These are phyloP conservation scores for Morone chrysops DNA, from an alignment of 2,113 vertebrate species.

Conservation along the genomic window DNA sequence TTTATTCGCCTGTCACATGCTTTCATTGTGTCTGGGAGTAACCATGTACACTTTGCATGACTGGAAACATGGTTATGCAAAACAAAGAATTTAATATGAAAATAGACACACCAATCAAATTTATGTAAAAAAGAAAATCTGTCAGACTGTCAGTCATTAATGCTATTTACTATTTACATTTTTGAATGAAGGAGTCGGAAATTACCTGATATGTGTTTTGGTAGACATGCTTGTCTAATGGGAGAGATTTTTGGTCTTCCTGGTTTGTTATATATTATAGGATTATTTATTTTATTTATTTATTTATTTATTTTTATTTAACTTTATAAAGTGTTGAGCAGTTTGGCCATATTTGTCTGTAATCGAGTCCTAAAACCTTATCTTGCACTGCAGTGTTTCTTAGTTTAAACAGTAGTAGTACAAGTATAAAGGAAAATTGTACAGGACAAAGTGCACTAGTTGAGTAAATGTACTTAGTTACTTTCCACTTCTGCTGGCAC, in stretches of 20 bases:
- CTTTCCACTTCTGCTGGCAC: not conserved
- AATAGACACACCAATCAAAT: not conserved
- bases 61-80: slow-evolving; percentile 1
- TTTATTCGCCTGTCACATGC: not conserved
- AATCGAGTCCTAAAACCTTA: not conserved
- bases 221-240: no score
- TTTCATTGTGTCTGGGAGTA: not conserved
- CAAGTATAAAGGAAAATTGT: not conserved
- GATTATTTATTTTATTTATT: no score
- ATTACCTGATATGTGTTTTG: no score
- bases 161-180: not conserved
- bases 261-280: not conserved
- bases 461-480: not conserved
- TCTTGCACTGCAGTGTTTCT: not conserved
- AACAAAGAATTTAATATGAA: slow-evolving; percentile 5
- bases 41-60: not conserved
- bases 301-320: no score
- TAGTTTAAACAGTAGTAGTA: not conserved
- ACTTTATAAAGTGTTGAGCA: not conserved
- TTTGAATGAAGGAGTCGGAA: not conserved
- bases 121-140: not conserved
- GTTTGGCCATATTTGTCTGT: not conserved
- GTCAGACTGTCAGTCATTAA: not conserved
- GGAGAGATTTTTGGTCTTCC: no score
- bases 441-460: not conserved